phyloP scores from a whole-genome alignment of 2,888 invertebrate genomes.

The Limnephilus marmoratus region DNA sequence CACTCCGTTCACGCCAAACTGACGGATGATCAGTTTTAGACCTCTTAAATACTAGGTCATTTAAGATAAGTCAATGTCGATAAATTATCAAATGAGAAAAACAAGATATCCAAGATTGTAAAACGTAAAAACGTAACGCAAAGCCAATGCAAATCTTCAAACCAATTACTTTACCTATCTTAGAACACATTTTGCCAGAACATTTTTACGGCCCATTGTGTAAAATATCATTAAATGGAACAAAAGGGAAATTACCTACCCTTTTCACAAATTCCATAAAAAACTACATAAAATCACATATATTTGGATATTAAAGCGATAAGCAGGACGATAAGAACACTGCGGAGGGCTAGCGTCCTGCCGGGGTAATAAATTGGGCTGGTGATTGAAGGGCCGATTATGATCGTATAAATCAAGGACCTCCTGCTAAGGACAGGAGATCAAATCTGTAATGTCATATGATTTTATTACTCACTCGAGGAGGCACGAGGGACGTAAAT shows the following conservation, averaged over 20 bases:
- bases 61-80: not conserved
- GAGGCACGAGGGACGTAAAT: not conserved
- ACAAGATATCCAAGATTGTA: not conserved
- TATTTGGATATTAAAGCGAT: conserved; percentile 21
- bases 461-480: conserved; percentile 40
- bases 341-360: conserved; percentile 4
- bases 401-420: conserved; percentile 48
- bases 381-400: conserved; percentile 45
- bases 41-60: not conserved
- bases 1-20: not conserved
- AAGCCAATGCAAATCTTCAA: not conserved
- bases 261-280: not conserved
- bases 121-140: not conserved
- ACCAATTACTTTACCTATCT: not conserved
- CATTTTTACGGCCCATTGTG: conserved; percentile 2
- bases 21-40: not conserved
- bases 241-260: not conserved
- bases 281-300: conserved; percentile 2
- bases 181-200: not conserved
- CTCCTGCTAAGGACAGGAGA: conserved; percentile 32
- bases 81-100: not conserved
- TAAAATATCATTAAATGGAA: not conserved
- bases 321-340: not conserved
- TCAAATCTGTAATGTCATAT: conserved; percentile 37
- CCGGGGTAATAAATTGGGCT: conserved; percentile 31